phyloP scores from a whole-genome alignment of 92 coral and sea anemone species.

The Siderastrea siderea region DNA sequence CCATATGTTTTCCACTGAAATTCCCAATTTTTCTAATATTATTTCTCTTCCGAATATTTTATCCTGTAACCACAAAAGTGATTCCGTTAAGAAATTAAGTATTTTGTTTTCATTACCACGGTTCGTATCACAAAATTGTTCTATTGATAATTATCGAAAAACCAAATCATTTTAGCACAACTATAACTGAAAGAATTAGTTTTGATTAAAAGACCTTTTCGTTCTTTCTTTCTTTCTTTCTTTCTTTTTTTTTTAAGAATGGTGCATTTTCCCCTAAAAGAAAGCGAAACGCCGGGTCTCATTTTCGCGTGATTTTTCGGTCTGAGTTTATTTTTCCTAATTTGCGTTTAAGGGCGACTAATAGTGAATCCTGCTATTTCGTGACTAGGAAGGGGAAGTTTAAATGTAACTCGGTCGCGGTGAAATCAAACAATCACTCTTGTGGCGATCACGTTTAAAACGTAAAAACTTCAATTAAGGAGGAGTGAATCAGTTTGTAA shows the following conservation, averaged over 20 bases:
- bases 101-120: neutral
- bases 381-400: neutral
- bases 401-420: neutral
- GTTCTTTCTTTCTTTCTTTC: neutral
- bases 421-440: neutral
- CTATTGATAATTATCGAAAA: neutral
- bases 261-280: too few species aligned
- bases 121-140: neutral
- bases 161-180: neutral
- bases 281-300: neutral
- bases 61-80: neutral
- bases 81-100: neutral
- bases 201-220: neutral
- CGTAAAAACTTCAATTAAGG: constrained; percentile 17
- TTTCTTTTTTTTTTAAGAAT: neutral
- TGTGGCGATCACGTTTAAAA: constrained; percentile 10
- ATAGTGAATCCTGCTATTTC: neutral
- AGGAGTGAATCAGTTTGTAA: neutral
- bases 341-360: too few species aligned
- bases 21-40: neutral
- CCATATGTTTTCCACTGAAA: neutral
- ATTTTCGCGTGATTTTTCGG: neutral
- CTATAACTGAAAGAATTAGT: neutral
- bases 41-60: neutral
- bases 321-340: neutral